These are phyloP conservation scores for Noctua pronuba DNA, from an alignment of 2,888 invertebrate species.

Conservation along the genomic window DNA sequence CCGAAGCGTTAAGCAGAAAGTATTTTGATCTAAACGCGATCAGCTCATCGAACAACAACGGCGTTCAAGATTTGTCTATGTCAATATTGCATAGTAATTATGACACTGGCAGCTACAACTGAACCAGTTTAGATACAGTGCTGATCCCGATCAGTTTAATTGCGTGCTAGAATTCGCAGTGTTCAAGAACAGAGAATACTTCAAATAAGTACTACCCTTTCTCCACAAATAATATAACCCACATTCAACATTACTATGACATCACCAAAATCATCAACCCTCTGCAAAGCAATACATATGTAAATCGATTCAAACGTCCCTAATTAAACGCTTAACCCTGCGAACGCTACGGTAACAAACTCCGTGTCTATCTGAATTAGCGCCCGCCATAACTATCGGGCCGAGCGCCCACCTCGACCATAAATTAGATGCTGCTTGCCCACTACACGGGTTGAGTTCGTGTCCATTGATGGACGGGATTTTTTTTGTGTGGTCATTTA, in stretches of 20 bases:
- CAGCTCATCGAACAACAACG: too few species aligned
- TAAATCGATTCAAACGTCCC: slow-evolving; percentile 63
- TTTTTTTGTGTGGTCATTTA: slow-evolving; percentile 18
- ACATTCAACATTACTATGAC: not conserved
- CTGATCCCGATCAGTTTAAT: too few species aligned
- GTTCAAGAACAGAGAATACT: not conserved
- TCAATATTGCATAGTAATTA: too few species aligned
- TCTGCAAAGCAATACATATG: slow-evolving; percentile 57
- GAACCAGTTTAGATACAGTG: too few species aligned
- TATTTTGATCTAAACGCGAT: not conserved
- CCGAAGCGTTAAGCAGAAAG: too few species aligned
- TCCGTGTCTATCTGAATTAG: slow-evolving; percentile 84
- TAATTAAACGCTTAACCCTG: slow-evolving; percentile 70
- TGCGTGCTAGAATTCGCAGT: not conserved
- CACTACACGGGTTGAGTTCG: slow-evolving; percentile 79
- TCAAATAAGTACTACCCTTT: not conserved
- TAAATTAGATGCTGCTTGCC: slow-evolving; percentile 88
- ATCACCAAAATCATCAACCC: slow-evolving; percentile 19
- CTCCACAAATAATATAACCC: not conserved
- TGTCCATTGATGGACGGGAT: slow-evolving; percentile 72
- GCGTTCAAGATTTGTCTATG: too few species aligned
- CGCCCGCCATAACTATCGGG: slow-evolving; percentile 85
- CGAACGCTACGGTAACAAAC: slow-evolving; percentile 62
- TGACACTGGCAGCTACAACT: too few species aligned
- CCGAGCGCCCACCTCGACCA: slow-evolving; percentile 86